These are phyloP conservation scores for Rhagoletis zephyria DNA, from an alignment of 1,140 invertebrate genomes.

Conservation along the genomic window DNA sequence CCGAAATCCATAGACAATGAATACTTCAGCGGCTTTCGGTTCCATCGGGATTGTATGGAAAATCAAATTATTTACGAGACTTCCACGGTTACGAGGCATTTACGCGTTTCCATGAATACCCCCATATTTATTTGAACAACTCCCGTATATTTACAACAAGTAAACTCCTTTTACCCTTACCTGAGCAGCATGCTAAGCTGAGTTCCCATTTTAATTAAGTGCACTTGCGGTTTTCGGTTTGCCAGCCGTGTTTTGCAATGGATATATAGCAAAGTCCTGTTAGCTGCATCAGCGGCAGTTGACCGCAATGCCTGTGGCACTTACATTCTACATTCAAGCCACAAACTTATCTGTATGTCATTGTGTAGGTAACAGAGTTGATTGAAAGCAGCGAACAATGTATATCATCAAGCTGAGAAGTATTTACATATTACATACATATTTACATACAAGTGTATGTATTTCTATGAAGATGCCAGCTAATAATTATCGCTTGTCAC, in stretches of 20 bases:
- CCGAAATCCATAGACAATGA: too few species aligned
- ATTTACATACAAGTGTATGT: neutral
- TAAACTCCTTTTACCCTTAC: neutral
- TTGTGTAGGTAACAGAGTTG: too few species aligned
- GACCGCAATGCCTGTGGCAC: constrained; percentile 34
- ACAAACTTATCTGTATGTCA: too few species aligned
- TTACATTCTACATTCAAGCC: neutral
- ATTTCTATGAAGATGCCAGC: constrained; percentile 2
- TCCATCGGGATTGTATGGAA: too few species aligned
- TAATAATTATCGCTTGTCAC: constrained; percentile 46
- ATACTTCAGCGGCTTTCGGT: too few species aligned
- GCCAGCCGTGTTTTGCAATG: neutral
- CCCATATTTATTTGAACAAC: neutral
- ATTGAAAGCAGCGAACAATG: too few species aligned
- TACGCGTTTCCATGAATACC: too few species aligned
- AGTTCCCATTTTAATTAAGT: constrained; percentile 44
- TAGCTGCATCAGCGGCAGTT: neutral
- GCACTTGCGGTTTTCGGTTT: constrained; percentile 37
- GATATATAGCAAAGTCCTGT: neutral
- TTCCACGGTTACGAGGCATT: too few species aligned
- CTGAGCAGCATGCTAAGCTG: neutral
- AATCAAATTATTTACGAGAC: too few species aligned
- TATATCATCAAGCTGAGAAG: neutral
- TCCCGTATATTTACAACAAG: neutral
- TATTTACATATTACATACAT: neutral